Percentiles rank a stretch among this genome's conserved stretches.
Conservation (phyloP, 2,113 vertebrate species). For the Callaeas wilsoni region DNA sequence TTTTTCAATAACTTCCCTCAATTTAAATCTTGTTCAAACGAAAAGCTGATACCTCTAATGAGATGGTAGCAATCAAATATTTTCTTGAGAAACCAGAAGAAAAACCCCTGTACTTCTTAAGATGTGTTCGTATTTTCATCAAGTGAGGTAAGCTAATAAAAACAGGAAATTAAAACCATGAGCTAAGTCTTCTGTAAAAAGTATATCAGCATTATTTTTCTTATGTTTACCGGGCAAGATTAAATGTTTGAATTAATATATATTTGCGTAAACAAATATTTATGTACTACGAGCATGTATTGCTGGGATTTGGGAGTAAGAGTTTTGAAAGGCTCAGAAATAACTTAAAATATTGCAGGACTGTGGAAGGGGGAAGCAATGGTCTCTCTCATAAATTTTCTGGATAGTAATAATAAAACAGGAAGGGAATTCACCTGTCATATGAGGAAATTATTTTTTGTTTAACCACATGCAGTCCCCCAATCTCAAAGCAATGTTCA, state of each 20-base stretch:
- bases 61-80: not conserved
- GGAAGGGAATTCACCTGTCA: not conserved
- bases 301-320: not conserved
- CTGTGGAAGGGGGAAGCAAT: not conserved
- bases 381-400: not conserved
- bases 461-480: not conserved
- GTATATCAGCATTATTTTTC: not conserved
- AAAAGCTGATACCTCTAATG: slow-evolving; percentile 29
- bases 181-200: not conserved
- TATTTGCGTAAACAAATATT: slow-evolving; percentile 25
- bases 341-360: not conserved
- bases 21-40: slow-evolving; percentile 35
- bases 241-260: slow-evolving; percentile 17
- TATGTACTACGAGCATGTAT: not conserved
- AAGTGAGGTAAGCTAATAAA: not conserved
- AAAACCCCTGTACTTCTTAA: not conserved
- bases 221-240: not conserved
- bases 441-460: not conserved
- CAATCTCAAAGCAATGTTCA: not conserved
- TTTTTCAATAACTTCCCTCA: slow-evolving; percentile 38
- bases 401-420: not conserved
- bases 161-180: not conserved
- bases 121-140: not conserved
- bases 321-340: not conserved
- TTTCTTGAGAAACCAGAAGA: not conserved